Evolutionary conservation across 2,113 vertebrate species (phyloP).

Genomic region (Limanda limanda): DNA sequence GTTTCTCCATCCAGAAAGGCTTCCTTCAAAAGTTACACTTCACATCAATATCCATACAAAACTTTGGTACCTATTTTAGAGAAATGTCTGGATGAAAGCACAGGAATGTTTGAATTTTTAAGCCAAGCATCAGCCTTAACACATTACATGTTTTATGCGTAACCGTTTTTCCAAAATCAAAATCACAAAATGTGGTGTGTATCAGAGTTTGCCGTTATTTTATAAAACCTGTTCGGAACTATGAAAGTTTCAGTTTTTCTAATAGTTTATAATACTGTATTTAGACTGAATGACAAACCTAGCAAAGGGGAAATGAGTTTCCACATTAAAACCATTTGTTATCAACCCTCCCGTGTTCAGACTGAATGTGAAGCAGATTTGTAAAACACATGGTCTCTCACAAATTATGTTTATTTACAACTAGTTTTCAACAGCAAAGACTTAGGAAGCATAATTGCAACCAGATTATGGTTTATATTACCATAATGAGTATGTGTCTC

Average conservation of each 20-base stretch:
- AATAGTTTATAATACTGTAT: not conserved
- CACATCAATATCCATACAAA: no score
- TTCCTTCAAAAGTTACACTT: no score
- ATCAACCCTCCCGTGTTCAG: not conserved
- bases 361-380: not conserved
- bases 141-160: not conserved
- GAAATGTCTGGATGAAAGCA: not conserved
- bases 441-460: not conserved
- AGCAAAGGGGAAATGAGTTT: not conserved
- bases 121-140: no score
- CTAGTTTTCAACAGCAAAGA: constrained; percentile 1
- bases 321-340: not conserved
- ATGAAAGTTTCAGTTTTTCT: no score
- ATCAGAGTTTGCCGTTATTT: no score
- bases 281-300: not conserved
- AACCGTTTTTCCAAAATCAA: not conserved
- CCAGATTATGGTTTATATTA: not conserved
- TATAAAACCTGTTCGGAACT: not conserved
- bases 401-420: not conserved
- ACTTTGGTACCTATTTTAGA: not conserved
- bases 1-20: constrained; percentile 4
- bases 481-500: not conserved
- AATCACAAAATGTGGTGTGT: not conserved
- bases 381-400: not conserved
- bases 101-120: no score